These are phyloP conservation scores for Dicrostonyx torquatus DNA, from an alignment of 2,797 vertebrate species.

Conservation along the genomic window DNA sequence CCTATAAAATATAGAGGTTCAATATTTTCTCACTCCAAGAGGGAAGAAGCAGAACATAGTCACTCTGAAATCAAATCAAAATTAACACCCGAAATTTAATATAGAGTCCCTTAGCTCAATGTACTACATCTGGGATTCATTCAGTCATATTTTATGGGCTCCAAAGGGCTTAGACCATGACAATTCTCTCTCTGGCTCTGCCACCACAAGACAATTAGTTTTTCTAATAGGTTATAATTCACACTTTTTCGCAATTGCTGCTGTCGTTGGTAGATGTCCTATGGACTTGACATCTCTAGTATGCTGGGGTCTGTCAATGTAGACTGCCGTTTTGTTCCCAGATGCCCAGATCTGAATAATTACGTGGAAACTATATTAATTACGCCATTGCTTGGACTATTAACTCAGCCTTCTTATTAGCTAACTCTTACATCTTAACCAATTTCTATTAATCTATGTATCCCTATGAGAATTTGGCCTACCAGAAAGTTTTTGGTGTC, in stretches of 20 bases:
- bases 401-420: no score
- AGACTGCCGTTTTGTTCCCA: no score
- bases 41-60: not conserved
- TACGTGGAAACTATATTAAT: no score
- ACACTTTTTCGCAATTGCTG: not conserved
- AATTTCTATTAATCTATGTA: no score
- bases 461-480: no score
- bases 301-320: no score
- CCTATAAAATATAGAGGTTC: not conserved
- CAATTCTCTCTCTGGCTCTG: not conserved
- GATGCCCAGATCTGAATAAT: no score
- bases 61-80: not conserved
- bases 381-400: no score
- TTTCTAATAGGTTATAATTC: not conserved
- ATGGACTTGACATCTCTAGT: not conserved
- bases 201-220: not conserved
- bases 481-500: no score
- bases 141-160: not conserved
- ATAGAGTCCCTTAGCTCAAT: not conserved
- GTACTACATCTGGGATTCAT: not conserved
- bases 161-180: not conserved
- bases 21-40: not conserved
- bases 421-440: no score
- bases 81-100: not conserved
- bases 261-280: not conserved